These are phyloP conservation scores for Natrix natrix DNA, from an alignment of 2,797 vertebrate genomes.

Conservation along the genomic window DNA sequence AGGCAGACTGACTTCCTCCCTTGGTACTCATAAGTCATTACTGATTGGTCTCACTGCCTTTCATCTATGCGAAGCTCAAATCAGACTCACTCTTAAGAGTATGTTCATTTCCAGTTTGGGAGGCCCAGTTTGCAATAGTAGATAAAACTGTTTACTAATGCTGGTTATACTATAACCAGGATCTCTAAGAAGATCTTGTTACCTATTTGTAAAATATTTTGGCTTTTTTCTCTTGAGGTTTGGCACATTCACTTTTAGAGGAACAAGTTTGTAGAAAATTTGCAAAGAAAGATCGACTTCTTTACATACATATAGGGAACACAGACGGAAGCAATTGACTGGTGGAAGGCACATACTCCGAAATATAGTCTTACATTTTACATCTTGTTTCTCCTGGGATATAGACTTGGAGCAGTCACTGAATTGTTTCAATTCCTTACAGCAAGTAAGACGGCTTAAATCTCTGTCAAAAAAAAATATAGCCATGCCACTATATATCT, in stretches of 20 bases:
- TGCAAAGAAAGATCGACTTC: not conserved
- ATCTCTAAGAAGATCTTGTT: not conserved
- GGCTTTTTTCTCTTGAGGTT: not conserved
- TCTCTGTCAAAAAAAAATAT: not conserved
- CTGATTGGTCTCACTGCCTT: conserved; percentile 69
- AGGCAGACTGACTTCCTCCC: conserved; percentile 73
- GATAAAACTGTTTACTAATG: conserved; percentile 40
- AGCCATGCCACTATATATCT: not conserved
- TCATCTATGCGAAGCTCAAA: conserved; percentile 68
- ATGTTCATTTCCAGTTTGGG: conserved; percentile 57
- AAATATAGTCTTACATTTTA: conserved; percentile 8
- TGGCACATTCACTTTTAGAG: not conserved
- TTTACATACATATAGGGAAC: conserved; percentile 5
- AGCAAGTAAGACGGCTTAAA: not conserved
- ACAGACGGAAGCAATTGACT: not conserved
- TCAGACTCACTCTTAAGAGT: conserved; percentile 57
- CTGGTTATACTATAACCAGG: conserved; percentile 24
- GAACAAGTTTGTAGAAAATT: not conserved
- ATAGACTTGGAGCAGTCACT: not conserved
- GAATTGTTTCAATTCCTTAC: not conserved
- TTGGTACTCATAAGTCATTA: conserved; percentile 70
- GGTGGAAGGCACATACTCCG: not conserved
- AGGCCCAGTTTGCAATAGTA: not conserved
- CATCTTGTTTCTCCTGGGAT: not conserved
- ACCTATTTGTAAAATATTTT: not conserved